phyloP scores from a whole-genome alignment of 2,888 invertebrate genomes.

The Meteorus colon region DNA sequence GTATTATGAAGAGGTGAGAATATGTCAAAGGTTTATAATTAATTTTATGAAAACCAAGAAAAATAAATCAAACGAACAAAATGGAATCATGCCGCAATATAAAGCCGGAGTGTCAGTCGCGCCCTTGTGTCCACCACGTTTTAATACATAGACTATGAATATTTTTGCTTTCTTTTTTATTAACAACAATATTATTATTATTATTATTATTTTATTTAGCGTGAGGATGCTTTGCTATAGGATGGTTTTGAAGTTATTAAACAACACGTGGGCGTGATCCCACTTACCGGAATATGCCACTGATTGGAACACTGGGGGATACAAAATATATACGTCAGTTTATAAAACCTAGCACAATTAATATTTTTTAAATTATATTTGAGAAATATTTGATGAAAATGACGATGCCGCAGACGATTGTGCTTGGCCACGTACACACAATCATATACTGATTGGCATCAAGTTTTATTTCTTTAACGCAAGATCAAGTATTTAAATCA shows the following conservation, averaged over 20 bases:
- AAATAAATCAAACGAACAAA: conserved; percentile 44
- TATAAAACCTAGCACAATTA: conserved; percentile 52
- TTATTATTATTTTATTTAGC: conserved; percentile 54
- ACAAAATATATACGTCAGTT: conserved; percentile 73
- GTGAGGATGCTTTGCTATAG: conserved; percentile 65
- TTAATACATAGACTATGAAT: neutral
- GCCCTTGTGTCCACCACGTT: conserved; percentile 13
- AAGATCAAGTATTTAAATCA: conserved; percentile 43
- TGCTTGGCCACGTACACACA: conserved; percentile 19
- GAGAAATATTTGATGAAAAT: conserved; percentile 15
- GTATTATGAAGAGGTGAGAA: conserved; percentile 26
- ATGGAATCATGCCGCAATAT: conserved; percentile 65
- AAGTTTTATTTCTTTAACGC: conserved; percentile 12
- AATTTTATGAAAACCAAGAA: conserved; percentile 43
- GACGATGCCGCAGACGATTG: conserved; percentile 25
- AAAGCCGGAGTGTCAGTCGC: conserved; percentile 57
- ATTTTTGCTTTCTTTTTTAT: conserved; percentile 4
- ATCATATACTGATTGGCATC: conserved; percentile 12
- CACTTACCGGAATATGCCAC: conserved; percentile 97
- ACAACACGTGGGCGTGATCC: conserved; percentile 74
- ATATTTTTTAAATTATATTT: conserved; percentile 34
- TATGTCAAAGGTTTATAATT: neutral
- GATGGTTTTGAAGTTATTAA: conserved; percentile 56
- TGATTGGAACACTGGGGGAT: conserved; percentile 92
- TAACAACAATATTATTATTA: conserved; percentile 51